These are phyloP conservation scores for Acomys russatus DNA, from an alignment of 2,797 vertebrate genomes.

Conservation along the genomic window DNA sequence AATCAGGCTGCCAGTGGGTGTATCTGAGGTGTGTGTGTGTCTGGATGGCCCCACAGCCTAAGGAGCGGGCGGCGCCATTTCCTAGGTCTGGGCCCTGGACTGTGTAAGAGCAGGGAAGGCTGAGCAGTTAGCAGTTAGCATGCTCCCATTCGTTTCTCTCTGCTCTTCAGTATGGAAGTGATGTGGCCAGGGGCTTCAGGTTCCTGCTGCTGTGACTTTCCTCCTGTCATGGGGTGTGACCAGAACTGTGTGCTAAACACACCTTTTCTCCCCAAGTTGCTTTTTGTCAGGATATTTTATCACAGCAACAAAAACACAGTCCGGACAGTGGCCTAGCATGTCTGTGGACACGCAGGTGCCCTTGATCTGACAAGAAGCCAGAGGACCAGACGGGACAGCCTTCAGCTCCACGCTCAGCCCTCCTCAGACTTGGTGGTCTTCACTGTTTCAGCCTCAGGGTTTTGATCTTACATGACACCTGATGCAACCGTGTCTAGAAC, in stretches of 20 bases:
- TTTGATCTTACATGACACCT: background rate
- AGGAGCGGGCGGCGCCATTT: background rate
- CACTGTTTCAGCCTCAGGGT: background rate
- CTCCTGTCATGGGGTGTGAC: background rate
- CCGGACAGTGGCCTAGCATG: background rate
- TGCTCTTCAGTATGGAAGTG: background rate
- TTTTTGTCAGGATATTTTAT: background rate
- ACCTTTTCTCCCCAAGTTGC: background rate
- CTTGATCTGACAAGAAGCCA: background rate
- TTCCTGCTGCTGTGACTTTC: background rate
- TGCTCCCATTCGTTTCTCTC: background rate
- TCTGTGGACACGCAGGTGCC: background rate
- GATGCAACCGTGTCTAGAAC: too few species aligned
- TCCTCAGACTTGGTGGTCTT: background rate
- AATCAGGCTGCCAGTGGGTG: background rate
- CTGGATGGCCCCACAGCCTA: background rate
- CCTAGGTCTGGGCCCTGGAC: background rate
- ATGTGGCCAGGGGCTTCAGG: too few species aligned
- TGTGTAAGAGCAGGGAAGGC: background rate
- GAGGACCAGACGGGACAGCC: background rate
- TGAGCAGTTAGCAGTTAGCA: too few species aligned
- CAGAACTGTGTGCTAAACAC: background rate
- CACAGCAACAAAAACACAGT: background rate
- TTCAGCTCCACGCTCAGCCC: too few species aligned
- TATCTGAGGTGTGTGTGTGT: accelerated